phyloP scores from a whole-genome alignment of 1,140 invertebrate species.

The Caenorhabditis inopinata region DNA sequence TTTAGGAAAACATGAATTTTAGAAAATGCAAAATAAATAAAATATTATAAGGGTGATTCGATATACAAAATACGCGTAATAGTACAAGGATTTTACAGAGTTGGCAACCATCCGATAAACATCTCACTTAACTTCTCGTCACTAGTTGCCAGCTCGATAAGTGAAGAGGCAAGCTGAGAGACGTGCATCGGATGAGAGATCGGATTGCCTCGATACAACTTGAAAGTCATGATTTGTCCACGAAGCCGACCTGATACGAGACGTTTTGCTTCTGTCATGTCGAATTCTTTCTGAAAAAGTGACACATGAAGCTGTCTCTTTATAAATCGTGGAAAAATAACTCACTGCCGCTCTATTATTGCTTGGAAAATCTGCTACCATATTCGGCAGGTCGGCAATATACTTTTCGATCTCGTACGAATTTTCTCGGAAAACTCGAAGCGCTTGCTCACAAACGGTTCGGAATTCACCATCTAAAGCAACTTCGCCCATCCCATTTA shows the following conservation, averaged over 20 bases:
- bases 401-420: constrained; percentile 72
- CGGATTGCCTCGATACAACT: background rate
- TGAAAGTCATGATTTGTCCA: background rate
- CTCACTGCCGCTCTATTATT: background rate
- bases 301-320: too few species aligned
- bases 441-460: constrained; percentile 80
- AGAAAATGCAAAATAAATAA: background rate
- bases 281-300: constrained; percentile 2
- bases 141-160: background rate
- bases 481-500: constrained; percentile 75
- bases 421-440: constrained; percentile 70
- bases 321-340: background rate
- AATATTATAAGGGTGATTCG: background rate
- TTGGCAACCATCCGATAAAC: background rate
- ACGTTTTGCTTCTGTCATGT: constrained; percentile 9
- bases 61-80: background rate
- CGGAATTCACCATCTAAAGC: constrained; percentile 87
- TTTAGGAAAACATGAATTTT: background rate
- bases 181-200: constrained; percentile 5
- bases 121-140: background rate
- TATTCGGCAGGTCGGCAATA: background rate
- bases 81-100: background rate
- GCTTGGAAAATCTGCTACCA: background rate
- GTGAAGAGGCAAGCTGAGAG: background rate
- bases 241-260: background rate